Conservation (phyloP, 2,888 invertebrate species). For the Hyalella azteca region DNA sequence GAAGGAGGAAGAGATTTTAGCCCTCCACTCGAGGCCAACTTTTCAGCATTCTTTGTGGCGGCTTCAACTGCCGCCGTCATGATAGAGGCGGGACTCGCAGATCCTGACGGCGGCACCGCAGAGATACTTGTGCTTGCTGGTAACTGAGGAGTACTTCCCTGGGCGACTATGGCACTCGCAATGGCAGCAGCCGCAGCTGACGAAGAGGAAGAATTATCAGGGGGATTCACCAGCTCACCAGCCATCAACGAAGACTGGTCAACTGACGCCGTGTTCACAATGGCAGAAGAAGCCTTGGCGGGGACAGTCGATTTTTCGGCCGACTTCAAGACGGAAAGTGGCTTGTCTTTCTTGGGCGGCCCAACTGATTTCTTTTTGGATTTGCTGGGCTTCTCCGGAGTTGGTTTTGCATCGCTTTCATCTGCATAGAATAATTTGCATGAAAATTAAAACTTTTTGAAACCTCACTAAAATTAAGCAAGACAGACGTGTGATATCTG, state of each 20-base stretch:
- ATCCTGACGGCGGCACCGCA: neutral
- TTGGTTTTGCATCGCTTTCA: neutral
- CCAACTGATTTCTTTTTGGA: neutral
- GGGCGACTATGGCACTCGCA: constrained; percentile 10
- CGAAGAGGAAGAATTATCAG: neutral
- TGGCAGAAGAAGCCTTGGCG: neutral
- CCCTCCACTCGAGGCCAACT: neutral
- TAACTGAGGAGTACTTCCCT: neutral
- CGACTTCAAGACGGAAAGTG: neutral
- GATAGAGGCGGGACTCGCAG: neutral
- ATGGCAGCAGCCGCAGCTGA: constrained; percentile 10
- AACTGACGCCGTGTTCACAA: no score
- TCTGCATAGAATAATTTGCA: neutral
- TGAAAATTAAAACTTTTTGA: no score
- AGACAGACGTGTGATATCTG: no score
- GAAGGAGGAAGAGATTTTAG: neutral
- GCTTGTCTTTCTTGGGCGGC: neutral
- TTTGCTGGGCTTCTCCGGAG: neutral
- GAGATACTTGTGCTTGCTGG: neutral
- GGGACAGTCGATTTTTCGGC: neutral
- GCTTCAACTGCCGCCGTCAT: constrained; percentile 11
- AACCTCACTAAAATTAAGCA: no score
- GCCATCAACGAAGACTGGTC: no score
- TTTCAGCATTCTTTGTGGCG: constrained; percentile 20
- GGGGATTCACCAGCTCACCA: neutral